Evolutionary conservation across 2,113 vertebrate genomes (phyloP), one percentile per base, ranked within the genome.

Genomic region (Thryonomys swinderianus): DNA sequence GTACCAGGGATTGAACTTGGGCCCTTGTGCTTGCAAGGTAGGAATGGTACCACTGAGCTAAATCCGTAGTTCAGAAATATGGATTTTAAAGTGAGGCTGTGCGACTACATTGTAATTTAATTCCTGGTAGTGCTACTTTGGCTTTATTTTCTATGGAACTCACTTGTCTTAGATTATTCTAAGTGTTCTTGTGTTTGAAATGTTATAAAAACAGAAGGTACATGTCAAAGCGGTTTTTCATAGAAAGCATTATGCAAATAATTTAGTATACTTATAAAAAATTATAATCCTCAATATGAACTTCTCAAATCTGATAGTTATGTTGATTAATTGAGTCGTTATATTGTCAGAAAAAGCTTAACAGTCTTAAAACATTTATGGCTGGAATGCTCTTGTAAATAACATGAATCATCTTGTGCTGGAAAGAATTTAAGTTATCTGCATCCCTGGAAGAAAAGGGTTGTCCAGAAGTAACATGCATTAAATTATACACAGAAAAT

Each of bases 261-360:
- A 87, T 37, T 53, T 85, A 76, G 21, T 20, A 69, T 27, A 40
- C 2, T 82, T 85, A 67, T 23, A 45, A 79, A 45, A 79, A 84
- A 86, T 93, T 42, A 64, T 78, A 71, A 80, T 64, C 8, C 14
- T 89, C 51, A 93, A 30, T 30, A 93, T 74, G 42, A 55, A 66
- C 25, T 74, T 67, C 20, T 67, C 64, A 16, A 82, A 57, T 18
- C 25, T 87, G 11, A 37, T 55, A 20, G 45, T 88, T 93, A 48
- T 78, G 5, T 61, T 78, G 14, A 83, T 67, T 93, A 81, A 94
- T 69, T 1, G 2, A 86, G 45, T 48, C 82, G 74, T 85, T 45
- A 80, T 18, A 11, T 90, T 90, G 30, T 85, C 64, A 81, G 17
- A 16, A 59, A 94, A 88, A 97, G 55, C 13, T 81, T 71, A 91